Base-by-base conservation (phyloP, 1,140 invertebrate genomes). In the Gryon sp. region DNA sequence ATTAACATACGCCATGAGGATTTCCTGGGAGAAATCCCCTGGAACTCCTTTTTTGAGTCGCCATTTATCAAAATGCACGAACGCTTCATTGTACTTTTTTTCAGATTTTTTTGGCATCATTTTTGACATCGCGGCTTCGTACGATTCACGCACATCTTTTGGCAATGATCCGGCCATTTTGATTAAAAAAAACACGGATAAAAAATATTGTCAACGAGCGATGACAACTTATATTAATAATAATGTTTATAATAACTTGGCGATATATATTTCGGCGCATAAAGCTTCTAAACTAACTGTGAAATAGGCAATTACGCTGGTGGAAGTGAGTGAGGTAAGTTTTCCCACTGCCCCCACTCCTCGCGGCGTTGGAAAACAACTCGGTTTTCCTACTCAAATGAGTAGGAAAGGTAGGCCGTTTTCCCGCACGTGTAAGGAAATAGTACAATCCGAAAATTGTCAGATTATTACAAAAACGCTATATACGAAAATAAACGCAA, bases 401-500 rank as follows among this genome's bases (percentile, higher is more conserved):
- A n/a, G n/a, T n/a, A n/a, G n/a, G n/a, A n/a, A n/a, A n/a, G n/a
- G n/a, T n/a, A n/a, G n/a, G n/a, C n/a, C n/a, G n/a, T n/a, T n/a
- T n/a, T n/a, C n/a, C n/a, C n/a, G n/a, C n/a, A n/a, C n/a, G n/a
- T n/a, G n/a, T n/a, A n/a, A n/a, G n/a, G n/a, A 69, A 32, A 40
- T n/a, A 22, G 26, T 8, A 52, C 34, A 22, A 43, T 52, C 41
- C 52, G 8, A 53, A 53, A 65, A 65, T 43, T 62, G 9, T 0
- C 41, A 9, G 43, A 48, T 28, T 63, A 63, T 52, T 63, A 60
- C 14, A 46, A 22, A 24, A 60, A 60, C 22, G 28, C 55, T 45
- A 46, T 60, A 11, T 11, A 28, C 8, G 34, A 28, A 40, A 32
- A 60, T 14, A 45, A 45, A 46, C 26, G 36, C 9, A 20, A 57